Percentiles rank a stretch among this genome's conserved stretches.
Evolutionary conservation across 2,797 vertebrate species (phyloP).

Genomic region (Sebastiscus albofasciatus): DNA sequence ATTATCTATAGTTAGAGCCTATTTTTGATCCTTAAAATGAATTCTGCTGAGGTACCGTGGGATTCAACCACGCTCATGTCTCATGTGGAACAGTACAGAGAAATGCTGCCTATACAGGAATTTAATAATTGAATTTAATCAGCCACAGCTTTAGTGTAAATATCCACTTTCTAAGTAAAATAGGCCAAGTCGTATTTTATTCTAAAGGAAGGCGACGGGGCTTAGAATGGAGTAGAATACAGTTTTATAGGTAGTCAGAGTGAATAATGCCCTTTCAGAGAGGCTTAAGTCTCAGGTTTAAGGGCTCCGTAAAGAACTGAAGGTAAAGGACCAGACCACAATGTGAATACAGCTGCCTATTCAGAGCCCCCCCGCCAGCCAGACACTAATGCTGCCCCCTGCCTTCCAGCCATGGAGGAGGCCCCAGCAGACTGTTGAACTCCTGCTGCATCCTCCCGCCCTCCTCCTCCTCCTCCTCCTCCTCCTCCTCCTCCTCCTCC

Average conservation of each 20-base stretch:
- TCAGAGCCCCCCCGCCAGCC: slow-evolving; percentile 38
- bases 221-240: slow-evolving; percentile 18
- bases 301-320: slow-evolving; percentile 49
- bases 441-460: slow-evolving; percentile 35
- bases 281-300: slow-evolving; percentile 68
- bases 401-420: slow-evolving; percentile 52
- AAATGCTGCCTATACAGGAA: slow-evolving; percentile 31
- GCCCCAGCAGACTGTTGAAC: slow-evolving; percentile 58
- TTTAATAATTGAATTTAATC: slow-evolving; percentile 1
- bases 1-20: background rate
- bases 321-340: slow-evolving; percentile 60
- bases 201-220: background rate
- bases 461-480: slow-evolving; percentile 14
- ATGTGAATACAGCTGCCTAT: slow-evolving; percentile 80
- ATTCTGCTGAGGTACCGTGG: background rate
- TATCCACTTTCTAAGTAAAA: background rate
- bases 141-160: background rate
- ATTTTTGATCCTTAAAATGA: background rate
- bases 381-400: slow-evolving; percentile 53
- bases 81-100: background rate
- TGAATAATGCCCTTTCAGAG: slow-evolving; percentile 52
- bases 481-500: background rate
- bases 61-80: background rate
- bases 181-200: slow-evolving; percentile 2
- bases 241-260: slow-evolving; percentile 52